phyloP scores from a whole-genome alignment of 2,888 invertebrate species.

The Lepidochrysops patricia region DNA sequence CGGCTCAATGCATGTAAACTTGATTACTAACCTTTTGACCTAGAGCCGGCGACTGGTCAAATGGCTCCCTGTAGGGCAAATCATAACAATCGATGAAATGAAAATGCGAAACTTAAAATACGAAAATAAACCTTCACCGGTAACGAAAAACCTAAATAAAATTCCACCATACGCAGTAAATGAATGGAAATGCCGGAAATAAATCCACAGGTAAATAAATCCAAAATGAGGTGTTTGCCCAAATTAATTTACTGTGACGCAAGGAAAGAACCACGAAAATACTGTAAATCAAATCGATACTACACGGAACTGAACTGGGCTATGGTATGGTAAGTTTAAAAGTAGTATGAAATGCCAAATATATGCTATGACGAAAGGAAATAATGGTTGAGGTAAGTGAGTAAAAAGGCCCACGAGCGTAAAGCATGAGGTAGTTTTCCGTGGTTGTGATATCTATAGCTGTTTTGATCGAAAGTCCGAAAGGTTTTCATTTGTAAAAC shows the following conservation, averaged over 20 bases:
- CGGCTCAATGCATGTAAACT: not conserved
- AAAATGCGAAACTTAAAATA: not conserved
- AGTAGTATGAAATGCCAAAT: not conserved
- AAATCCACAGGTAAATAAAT: not conserved
- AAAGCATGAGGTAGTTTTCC: slow-evolving; percentile 23
- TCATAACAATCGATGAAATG: not conserved
- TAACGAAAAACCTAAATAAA: not conserved
- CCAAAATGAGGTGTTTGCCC: not conserved
- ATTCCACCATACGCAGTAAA: not conserved
- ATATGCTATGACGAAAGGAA: not conserved
- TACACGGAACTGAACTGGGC: not conserved
- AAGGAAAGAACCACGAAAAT: not conserved
- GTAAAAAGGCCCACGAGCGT: slow-evolving; percentile 6
- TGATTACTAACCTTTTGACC: not conserved
- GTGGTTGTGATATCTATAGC: slow-evolving; percentile 21
- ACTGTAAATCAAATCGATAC: not conserved
- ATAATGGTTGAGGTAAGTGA: not conserved
- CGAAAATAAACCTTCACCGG: not conserved
- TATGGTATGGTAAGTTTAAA: not conserved
- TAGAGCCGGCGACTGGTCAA: not conserved
- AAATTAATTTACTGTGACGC: not conserved
- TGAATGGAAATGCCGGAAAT: not conserved
- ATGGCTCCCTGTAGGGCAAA: not conserved
- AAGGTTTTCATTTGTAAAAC: not conserved
- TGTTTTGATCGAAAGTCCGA: not conserved